Conservation (phyloP, 2,888 invertebrate genomes). For the Patella pellucida region DNA sequence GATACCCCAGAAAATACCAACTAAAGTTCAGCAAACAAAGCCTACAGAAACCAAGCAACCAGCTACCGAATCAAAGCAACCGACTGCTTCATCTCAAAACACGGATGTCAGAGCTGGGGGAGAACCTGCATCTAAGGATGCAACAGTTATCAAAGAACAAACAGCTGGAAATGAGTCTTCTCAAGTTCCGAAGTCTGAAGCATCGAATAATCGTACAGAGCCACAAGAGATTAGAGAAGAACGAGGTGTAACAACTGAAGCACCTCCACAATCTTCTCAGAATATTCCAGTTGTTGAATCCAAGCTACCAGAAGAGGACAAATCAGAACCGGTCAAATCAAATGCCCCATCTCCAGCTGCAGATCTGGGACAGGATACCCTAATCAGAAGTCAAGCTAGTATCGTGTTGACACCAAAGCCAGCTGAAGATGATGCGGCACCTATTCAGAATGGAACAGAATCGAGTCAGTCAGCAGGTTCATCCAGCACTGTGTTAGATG, state of each 20-base stretch:
- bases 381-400: background rate
- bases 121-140: background rate
- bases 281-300: too few relatives aligned
- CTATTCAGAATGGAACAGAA: constrained; percentile 15
- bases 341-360: background rate
- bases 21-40: background rate
- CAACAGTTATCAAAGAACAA: background rate
- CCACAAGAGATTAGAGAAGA: background rate
- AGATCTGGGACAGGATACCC: background rate
- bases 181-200: background rate
- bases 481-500: constrained; percentile 14
- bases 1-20: background rate
- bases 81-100: too few relatives aligned
- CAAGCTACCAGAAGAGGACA: background rate
- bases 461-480: background rate
- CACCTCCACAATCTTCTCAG: background rate
- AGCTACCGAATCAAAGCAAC: too few relatives aligned
- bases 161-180: background rate
- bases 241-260: background rate
- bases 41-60: too few relatives aligned
- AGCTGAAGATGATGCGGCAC: background rate
- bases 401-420: background rate
- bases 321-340: background rate
- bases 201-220: background rate
- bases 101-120: background rate